phyloP scores from a whole-genome alignment of 2,888 invertebrate species.

The Leucania comma region DNA sequence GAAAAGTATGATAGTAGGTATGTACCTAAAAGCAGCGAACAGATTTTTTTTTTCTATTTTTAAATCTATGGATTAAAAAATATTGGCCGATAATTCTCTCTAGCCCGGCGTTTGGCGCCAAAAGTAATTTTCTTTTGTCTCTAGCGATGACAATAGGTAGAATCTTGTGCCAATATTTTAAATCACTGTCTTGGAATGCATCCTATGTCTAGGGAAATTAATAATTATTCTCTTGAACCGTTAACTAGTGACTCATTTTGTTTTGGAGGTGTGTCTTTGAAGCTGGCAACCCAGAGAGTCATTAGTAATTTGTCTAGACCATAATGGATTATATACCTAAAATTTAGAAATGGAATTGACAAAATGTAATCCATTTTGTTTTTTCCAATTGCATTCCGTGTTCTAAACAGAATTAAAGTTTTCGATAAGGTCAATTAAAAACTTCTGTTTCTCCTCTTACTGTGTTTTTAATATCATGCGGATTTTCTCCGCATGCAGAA shows the following conservation, averaged over 20 bases:
- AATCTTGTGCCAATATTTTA: conserved; percentile 62
- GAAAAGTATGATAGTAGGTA: too few species aligned
- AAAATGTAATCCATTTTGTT: too few species aligned
- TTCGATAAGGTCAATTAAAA: too few species aligned
- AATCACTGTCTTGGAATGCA: conserved; percentile 65
- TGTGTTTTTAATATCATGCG: too few species aligned
- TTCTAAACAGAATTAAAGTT: not conserved
- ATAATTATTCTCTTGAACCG: conserved; percentile 27
- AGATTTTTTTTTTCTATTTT: too few species aligned
- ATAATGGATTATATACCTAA: not conserved
- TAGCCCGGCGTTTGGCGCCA: conserved; percentile 59
- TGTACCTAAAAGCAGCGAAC: too few species aligned
- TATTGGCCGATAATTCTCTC: not conserved
- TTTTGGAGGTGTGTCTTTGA: conserved; percentile 20
- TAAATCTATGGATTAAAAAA: conserved; percentile 1
- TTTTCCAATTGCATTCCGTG: too few species aligned
- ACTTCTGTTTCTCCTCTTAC: too few species aligned
- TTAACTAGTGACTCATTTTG: conserved; percentile 32
- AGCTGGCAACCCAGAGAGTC: conserved; percentile 11
- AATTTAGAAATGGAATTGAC: too few species aligned
- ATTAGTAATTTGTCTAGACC: conserved; percentile 3
- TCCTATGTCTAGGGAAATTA: conserved; percentile 36
- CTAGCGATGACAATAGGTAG: conserved; percentile 50
- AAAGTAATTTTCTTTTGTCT: conserved; percentile 51
- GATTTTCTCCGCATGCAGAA: too few species aligned